Evolutionary conservation across 2,888 invertebrate species (phyloP).

Genomic region (Galeruca laticollis): DNA sequence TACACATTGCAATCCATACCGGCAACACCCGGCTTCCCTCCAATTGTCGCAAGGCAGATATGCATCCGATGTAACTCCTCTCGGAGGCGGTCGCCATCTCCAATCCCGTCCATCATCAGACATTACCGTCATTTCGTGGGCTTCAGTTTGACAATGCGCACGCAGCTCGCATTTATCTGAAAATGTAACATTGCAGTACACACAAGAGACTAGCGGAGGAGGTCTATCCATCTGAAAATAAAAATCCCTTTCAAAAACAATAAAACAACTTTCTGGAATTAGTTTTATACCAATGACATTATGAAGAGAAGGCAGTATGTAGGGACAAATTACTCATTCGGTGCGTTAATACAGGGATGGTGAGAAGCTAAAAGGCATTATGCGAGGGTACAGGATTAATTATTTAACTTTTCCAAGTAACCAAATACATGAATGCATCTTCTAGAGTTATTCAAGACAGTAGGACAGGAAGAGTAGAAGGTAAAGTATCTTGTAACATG

Average conservation of each 20-base stretch:
- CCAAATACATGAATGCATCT: no score
- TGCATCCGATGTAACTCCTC: constrained; percentile 75
- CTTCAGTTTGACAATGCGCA: constrained; percentile 73
- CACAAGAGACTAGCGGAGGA: constrained; percentile 63
- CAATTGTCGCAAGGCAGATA: constrained; percentile 75
- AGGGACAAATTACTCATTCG: no score
- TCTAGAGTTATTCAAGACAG: no score
- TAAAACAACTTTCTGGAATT: neutral
- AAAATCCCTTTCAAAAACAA: constrained; percentile 7
- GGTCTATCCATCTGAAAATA: constrained; percentile 47
- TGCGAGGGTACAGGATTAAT: no score
- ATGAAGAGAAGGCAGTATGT: no score
- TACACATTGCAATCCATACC: constrained; percentile 79
- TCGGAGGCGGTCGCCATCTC: constrained; percentile 77
- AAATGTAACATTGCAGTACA: constrained; percentile 72
- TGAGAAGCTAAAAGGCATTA: no score
- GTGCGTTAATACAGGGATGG: no score
- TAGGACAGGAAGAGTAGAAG: no score
- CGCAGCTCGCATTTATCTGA: constrained; percentile 69
- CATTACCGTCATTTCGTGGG: constrained; percentile 73
- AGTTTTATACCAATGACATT: neutral
- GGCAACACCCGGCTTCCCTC: constrained; percentile 71
- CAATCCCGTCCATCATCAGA: constrained; percentile 78
- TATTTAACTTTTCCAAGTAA: no score
- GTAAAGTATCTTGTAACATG: no score